Evolutionary conservation across 2,797 vertebrate species (phyloP), one percentile per base, ranked within the genome.

Genomic region (Diplodus sargus): DNA sequence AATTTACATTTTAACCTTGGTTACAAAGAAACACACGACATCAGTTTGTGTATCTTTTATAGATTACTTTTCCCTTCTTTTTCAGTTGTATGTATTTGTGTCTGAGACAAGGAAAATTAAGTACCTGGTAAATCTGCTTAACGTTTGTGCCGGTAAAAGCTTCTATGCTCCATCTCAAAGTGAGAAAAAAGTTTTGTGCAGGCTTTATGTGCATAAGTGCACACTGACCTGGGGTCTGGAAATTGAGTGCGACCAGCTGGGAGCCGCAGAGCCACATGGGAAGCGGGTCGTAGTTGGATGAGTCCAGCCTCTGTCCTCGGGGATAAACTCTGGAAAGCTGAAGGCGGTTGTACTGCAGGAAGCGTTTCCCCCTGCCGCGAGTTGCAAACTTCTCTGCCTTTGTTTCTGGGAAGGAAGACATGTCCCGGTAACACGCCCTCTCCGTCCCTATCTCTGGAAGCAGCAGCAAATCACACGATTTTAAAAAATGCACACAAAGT

Each of bases 211-310:
- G 39, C 8, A 39, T 39, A 39, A 39, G 10, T 39, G 39, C 39
- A 39, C 39, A 34, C 92, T 91, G 74, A 99, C 98, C 98, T 88
- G 98, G 97, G 0, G 98, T 99, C 94, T 99, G 98, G 90, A 99
- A 99, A 90, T 99, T 99, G 83, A 99, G 97, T 0, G 98, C 98
- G 39, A 99, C 98, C 64, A 99, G 94, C 92, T 99, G 98, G 84
- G 97, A 98, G 86, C 98, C 98, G 0, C 98, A 99, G 87, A 98
- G 96, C 98, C 98, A 99, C 97, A 99, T 98, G 92, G 97, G 96
- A 88, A 99, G 90, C 0, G 98, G 97, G 89, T 99, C 98, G 0
- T 99, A 99, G 94, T 99, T 99, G 87, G 98, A 99, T 10, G 98
- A 99, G 92, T 99, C 98, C 66, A 96, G 92, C 7, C 96, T 92